Percentiles rank a stretch among this genome's conserved stretches.
Evolutionary conservation across 2,797 vertebrate species (phyloP).

Genomic region (Premnoplex brunnescens): DNA sequence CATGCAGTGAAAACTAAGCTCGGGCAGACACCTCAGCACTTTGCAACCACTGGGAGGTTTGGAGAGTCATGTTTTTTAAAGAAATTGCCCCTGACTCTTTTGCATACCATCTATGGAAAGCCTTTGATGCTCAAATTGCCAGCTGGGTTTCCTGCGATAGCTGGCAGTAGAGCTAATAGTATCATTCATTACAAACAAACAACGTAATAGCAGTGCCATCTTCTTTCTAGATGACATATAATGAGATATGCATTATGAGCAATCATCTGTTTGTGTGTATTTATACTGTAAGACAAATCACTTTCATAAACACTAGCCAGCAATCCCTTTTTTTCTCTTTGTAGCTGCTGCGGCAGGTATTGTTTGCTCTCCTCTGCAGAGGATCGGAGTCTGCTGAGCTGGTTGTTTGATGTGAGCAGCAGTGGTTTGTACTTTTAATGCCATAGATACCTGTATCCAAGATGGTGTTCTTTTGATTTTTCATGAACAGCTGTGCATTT

Average conservation of each 20-base stretch:
- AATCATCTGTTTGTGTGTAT: conserved; percentile 28
- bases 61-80: not conserved
- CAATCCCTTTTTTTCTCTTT: not conserved
- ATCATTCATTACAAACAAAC: conserved; percentile 22
- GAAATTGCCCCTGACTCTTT: not conserved
- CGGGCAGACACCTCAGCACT: not conserved
- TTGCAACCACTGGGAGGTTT: not conserved
- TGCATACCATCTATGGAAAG: not conserved
- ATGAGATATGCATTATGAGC: conserved; percentile 35
- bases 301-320: conserved; percentile 17
- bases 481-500: not conserved
- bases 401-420: not conserved
- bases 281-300: conserved; percentile 24
- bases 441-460: not conserved
- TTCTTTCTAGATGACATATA: conserved; percentile 6
- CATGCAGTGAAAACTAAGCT: not conserved
- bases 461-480: not conserved
- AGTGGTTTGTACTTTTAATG: not conserved
- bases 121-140: not conserved
- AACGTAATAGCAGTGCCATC: not conserved
- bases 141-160: not conserved
- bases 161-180: not conserved
- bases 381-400: not conserved
- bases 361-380: not conserved
- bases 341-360: not conserved